phyloP scores from a whole-genome alignment of 1,140 invertebrate species.

The Wiebesia pumilae region DNA sequence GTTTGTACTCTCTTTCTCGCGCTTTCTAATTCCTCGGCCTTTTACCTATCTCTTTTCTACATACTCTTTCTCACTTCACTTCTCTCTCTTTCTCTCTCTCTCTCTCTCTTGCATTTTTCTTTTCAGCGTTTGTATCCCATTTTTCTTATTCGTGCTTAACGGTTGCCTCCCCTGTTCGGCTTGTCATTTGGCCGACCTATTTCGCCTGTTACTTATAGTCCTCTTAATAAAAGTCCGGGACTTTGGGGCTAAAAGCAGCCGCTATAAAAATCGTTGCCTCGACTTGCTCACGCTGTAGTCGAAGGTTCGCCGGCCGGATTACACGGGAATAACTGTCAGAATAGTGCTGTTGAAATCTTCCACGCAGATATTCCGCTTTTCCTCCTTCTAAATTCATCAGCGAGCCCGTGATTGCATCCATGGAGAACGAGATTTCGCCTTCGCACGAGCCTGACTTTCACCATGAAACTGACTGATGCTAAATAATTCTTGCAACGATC shows the following conservation, averaged over 20 bases:
- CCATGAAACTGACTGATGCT: constrained; percentile 20
- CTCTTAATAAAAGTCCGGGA: constrained; percentile 51
- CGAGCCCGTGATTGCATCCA: constrained; percentile 21
- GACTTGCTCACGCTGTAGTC: neutral
- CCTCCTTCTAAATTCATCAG: constrained; percentile 39
- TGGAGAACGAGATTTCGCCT: constrained; percentile 19
- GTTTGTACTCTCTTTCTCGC: constrained; percentile 28
- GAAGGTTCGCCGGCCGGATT: constrained; percentile 30
- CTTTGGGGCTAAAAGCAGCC: constrained; percentile 39
- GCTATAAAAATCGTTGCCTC: constrained; percentile 49
- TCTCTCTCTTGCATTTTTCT: constrained; percentile 8
- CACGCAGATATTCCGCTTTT: constrained; percentile 14
- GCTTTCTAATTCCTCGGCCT: constrained; percentile 38
- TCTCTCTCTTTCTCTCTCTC: neutral
- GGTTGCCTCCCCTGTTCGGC: constrained; percentile 36
- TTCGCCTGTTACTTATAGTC: constrained; percentile 52
- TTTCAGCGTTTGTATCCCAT: constrained; percentile 38
- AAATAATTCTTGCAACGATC: neutral
- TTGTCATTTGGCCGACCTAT: constrained; percentile 47
- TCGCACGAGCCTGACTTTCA: constrained; percentile 1
- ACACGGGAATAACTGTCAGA: constrained; percentile 49
- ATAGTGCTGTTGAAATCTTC: constrained; percentile 39
- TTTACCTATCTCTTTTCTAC: neutral
- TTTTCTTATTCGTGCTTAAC: constrained; percentile 48
- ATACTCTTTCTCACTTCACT: neutral